Percentiles rank a stretch among this genome's conserved stretches.
Evolutionary conservation across 2,113 vertebrate genomes (phyloP).

Genomic region (Psettodes erumei): DNA sequence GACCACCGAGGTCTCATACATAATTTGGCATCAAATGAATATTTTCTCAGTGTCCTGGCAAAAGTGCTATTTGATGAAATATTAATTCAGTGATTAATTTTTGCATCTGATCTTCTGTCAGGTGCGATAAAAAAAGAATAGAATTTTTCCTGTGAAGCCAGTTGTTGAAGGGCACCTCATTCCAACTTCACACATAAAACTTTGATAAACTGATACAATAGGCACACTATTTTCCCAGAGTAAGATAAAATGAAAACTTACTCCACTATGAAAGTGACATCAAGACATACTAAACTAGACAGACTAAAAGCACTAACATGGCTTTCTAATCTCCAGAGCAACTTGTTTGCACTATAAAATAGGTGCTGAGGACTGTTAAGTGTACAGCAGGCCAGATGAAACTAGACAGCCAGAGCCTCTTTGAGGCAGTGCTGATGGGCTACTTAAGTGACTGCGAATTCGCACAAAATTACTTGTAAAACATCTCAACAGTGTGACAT

Average conservation of each 20-base stretch:
- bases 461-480: constrained; percentile 56
- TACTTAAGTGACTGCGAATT: constrained; percentile 56
- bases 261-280: constrained; percentile 50
- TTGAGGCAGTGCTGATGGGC: constrained; percentile 45
- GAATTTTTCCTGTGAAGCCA: constrained; percentile 58
- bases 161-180: constrained; percentile 71
- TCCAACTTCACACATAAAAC: constrained; percentile 67
- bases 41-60: constrained; percentile 68
- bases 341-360: constrained; percentile 42
- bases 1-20: constrained; percentile 75
- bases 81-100: constrained; percentile 78
- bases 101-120: constrained; percentile 78
- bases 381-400: constrained; percentile 47
- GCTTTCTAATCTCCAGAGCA: constrained; percentile 50
- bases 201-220: constrained; percentile 62
- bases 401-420: constrained; percentile 50
- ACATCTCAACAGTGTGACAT: constrained; percentile 57
- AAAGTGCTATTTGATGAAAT: constrained; percentile 78
- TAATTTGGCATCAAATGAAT: constrained; percentile 81
- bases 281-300: constrained; percentile 53
- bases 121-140: constrained; percentile 48
- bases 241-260: constrained; percentile 47
- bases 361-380: constrained; percentile 41
- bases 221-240: constrained; percentile 38
- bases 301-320: constrained; percentile 60